Percentiles rank a stretch among this genome's conserved stretches.
Conservation (phyloP, 2,113 vertebrate species). For the Setophaga petechia region DNA sequence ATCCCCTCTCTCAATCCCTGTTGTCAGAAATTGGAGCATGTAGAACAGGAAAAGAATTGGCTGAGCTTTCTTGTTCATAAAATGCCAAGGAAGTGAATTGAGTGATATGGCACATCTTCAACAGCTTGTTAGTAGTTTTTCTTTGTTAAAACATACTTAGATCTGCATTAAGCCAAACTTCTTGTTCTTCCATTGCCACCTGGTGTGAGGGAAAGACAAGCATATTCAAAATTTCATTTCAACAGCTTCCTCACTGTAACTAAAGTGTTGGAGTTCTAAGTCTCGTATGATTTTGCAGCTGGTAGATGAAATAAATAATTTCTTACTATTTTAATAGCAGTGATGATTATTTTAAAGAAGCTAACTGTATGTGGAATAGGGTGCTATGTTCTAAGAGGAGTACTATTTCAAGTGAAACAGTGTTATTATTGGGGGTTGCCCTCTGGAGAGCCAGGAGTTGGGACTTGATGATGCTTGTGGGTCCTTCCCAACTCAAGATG, state of each 20-base stretch:
- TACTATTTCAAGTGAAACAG: background rate
- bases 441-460: background rate
- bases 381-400: background rate
- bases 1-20: background rate
- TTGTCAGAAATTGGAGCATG: background rate
- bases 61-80: background rate
- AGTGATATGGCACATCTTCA: background rate
- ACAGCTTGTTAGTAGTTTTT: background rate
- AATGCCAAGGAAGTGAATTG: background rate
- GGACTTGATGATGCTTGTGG: background rate
- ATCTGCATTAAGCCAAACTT: background rate
- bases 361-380: background rate
- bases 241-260: background rate
- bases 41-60: background rate
- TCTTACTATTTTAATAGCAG: background rate
- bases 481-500: background rate
- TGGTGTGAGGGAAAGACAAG: rapidly evolving
- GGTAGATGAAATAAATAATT: background rate
- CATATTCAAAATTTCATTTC: background rate
- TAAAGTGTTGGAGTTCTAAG: background rate
- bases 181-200: background rate
- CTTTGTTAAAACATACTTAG: background rate
- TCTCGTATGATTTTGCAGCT: background rate
- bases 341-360: background rate
- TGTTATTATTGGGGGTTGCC: background rate